These are phyloP conservation scores for Timandra comae DNA, from an alignment of 2,888 invertebrate species.

Conservation along the genomic window DNA sequence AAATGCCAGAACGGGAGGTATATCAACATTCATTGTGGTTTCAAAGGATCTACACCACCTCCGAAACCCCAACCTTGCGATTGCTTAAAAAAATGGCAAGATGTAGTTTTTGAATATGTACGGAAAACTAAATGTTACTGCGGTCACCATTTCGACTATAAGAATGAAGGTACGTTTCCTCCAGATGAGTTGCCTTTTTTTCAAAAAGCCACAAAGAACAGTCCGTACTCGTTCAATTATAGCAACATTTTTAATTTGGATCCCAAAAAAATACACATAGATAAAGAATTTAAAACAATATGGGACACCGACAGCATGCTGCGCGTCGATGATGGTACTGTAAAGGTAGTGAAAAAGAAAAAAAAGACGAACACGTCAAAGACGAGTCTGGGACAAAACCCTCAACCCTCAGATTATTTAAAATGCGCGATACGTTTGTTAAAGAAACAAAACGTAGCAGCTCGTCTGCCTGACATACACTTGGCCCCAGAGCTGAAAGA, in stretches of 20 bases:
- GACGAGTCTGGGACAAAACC: conserved; percentile 45
- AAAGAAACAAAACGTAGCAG: conserved; percentile 48
- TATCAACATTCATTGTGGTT: conserved; percentile 53
- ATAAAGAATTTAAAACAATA: conserved; percentile 51
- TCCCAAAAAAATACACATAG: conserved; percentile 38
- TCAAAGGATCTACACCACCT: conserved; percentile 35
- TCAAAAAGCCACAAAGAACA: conserved; percentile 41
- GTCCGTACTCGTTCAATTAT: conserved; percentile 46
- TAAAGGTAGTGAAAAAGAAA: conserved; percentile 35
- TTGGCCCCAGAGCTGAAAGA: conserved; percentile 55
- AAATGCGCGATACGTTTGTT: conserved; percentile 49
- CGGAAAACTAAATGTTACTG: conserved; percentile 53
- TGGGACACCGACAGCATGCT: conserved; percentile 60
- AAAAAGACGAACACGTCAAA: conserved; percentile 34
- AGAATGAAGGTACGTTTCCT: conserved; percentile 47
- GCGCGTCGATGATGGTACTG: conserved; percentile 31
- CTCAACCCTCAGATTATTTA: conserved; percentile 51
- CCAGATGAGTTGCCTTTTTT: conserved; percentile 53
- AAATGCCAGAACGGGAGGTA: conserved; percentile 27
- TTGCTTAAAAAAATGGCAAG: conserved; percentile 51
- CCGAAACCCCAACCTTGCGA: conserved; percentile 44
- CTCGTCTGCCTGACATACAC: conserved; percentile 55
- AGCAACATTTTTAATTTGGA: conserved; percentile 55
- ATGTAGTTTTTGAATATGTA: conserved; percentile 41
- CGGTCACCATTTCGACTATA: conserved; percentile 52